Evolutionary conservation across 2,888 invertebrate species (phyloP), one percentile per base, ranked within the genome.

Genomic region (Lasius fuliginosus): DNA sequence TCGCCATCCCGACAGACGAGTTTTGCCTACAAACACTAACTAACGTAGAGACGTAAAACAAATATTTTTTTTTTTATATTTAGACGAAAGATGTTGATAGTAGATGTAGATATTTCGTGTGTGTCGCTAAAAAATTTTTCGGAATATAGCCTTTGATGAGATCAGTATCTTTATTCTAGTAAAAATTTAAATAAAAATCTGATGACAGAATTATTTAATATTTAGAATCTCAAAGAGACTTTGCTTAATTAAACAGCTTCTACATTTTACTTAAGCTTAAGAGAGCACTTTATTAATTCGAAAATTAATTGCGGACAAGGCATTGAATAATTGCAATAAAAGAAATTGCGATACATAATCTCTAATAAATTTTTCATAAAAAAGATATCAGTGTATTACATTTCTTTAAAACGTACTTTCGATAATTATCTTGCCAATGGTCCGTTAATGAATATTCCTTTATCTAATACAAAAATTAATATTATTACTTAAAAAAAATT

Each of bases 31-130:
- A 49, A 36, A 36, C 36, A 46, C 9, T 30, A 68, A 68, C 68
- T 68, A 53, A 67, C 33, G 30, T 27, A n/a, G 33, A 12, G 9
- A 18, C 5, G 33, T 23, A 49, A 23, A 33, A 33, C 23, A 81
- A 69, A 84, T 84, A 82, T 71, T 60, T 36, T 33, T 36, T 33
- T 40, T 81, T 60, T 60, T 11, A 27, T 23, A 46, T 71, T 71
- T 46, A 60, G 23, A 58, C 42, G 30, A 33, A 33, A 11, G 15
- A 40, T n/a, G 33, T 33, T n/a, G 12, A 56, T 11, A 46, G 64
- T 36, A 46, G 18, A 36, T 36, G 5, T 46, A 71, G 8, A 23
- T 71, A 56, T 77, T 56, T 77, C 18, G 68, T 12, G 40, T 23
- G 15, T 56, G 9, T 56, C n/a, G 5, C 9, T 27, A 3, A 3